Conservation (phyloP, 2,888 invertebrate genomes). For the Lysandra coridon region DNA sequence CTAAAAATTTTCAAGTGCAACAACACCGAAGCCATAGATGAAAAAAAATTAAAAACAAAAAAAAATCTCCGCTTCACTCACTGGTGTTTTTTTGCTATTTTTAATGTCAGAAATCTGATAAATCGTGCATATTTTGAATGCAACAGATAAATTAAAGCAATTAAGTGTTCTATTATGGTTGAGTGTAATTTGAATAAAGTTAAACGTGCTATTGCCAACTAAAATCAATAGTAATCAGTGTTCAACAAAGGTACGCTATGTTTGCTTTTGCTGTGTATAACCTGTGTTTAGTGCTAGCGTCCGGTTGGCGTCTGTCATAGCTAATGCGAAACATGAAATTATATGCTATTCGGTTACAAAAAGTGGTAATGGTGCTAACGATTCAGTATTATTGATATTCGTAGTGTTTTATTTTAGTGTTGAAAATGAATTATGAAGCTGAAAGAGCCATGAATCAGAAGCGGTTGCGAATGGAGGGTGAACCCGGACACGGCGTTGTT, state of each 20-base stretch:
- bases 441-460: slow-evolving; percentile 79
- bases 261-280: slow-evolving; percentile 76
- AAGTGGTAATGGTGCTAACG: slow-evolving; percentile 49
- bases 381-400: slow-evolving; percentile 9
- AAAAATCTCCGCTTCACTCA: slow-evolving; percentile 76
- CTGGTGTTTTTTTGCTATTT: slow-evolving; percentile 76
- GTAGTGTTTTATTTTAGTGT: slow-evolving; percentile 64
- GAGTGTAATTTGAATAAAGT: slow-evolving; percentile 65
- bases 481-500: slow-evolving; percentile 76
- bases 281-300: slow-evolving; percentile 79
- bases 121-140: slow-evolving; percentile 78
- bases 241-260: slow-evolving; percentile 81
- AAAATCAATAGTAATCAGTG: slow-evolving; percentile 80
- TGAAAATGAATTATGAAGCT: slow-evolving; percentile 79
- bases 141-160: slow-evolving; percentile 74
- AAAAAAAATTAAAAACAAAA: slow-evolving; percentile 64
- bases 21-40: slow-evolving; percentile 42
- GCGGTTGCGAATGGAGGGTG: slow-evolving; percentile 77
- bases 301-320: slow-evolving; percentile 80
- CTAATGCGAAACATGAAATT: slow-evolving; percentile 60
- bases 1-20: no score
- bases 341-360: slow-evolving; percentile 53
- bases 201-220: slow-evolving; percentile 73
- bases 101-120: slow-evolving; percentile 77
- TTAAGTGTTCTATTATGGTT: slow-evolving; percentile 74